Evolutionary conservation across 2,113 vertebrate species (phyloP), one percentile per base, ranked within the genome.

Genomic region (Rhea pennata): DNA sequence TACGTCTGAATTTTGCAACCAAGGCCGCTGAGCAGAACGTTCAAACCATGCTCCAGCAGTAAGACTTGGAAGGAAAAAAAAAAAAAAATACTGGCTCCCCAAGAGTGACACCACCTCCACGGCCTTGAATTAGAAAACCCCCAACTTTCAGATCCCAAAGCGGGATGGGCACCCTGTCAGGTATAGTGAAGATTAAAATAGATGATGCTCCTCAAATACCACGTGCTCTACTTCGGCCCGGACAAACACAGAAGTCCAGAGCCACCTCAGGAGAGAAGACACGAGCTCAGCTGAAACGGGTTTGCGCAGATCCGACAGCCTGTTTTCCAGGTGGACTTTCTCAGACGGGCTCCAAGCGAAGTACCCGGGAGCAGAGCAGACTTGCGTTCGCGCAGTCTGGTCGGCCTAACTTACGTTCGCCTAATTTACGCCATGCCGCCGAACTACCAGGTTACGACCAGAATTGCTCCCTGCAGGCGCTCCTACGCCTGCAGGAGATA

Each of bases 321-420:
- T 79, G 44, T 61, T 90, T 75, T 42, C 50, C 22, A 29, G 9
- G 51, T 90, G 83, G 56, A 95, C 92, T 87, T 78, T 56, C 81
- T 53, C 87, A 86, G 75, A 6, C 82, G 96, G 96, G 11, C 51
- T 95, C 62, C 74, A 89, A 96, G 95, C 88, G n/a, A 84, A 86
- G 75, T 22, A 90, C 74, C 84, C 93, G 69, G 83, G 84, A 88
- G 31, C 69, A 44, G 96, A 66, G 78, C 73, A 66, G 5, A 67
- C 50, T 87, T 93, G 76, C 23, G 92, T 85, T 64, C 56, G 59
- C 87, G 92, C 97, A 97, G 82, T 42, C 12, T 79, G 78, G 69
- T 51, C 73, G 54, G 21, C 33, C 46, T 65, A 39, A 44, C n/a
- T 67, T 76, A 90, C n/a, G 72, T 20, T 84, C 76, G 70, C 51